A percentile compares a stretch with the other conserved stretches of the same genome.
phyloP scores from a whole-genome alignment of 2,888 invertebrate genomes.

The Orgyia antiqua region DNA sequence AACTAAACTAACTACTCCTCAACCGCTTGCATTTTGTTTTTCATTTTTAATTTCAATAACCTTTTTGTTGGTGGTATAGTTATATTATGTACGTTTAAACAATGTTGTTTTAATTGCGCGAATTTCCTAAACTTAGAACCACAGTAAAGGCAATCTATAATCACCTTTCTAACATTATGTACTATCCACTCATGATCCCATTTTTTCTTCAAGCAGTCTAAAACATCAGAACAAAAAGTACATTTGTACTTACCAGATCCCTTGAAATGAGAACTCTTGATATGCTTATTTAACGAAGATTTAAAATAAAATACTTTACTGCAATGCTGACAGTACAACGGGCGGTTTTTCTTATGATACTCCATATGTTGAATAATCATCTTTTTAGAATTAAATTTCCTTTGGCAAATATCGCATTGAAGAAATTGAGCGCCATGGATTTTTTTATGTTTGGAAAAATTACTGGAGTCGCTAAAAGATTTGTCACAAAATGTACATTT shows the following conservation, averaged over 20 bases:
- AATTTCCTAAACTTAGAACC: slow-evolving; percentile 62
- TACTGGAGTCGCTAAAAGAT: slow-evolving; percentile 70
- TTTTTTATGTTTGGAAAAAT: slow-evolving; percentile 73
- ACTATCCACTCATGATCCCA: slow-evolving; percentile 71
- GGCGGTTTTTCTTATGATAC: slow-evolving; percentile 53
- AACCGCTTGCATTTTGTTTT: slow-evolving; percentile 11
- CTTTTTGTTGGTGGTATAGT: slow-evolving; percentile 49
- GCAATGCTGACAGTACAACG: slow-evolving; percentile 50
- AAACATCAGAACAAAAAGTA: slow-evolving; percentile 48
- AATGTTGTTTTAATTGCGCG: slow-evolving; percentile 57
- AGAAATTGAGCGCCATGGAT: slow-evolving; percentile 56
- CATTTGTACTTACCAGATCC: slow-evolving; percentile 45
- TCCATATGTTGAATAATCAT: slow-evolving; percentile 68
- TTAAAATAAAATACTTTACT: slow-evolving; percentile 55
- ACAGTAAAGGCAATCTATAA: slow-evolving; percentile 59
- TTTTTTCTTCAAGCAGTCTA: slow-evolving; percentile 54
- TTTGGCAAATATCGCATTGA: slow-evolving; percentile 65
- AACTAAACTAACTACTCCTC: too few species aligned
- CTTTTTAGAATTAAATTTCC: slow-evolving; percentile 70
- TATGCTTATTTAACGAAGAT: slow-evolving; percentile 65
- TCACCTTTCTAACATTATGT: slow-evolving; percentile 61
- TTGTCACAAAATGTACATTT: slow-evolving; percentile 69
- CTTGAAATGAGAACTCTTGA: slow-evolving; percentile 49
- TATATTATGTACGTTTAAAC: slow-evolving; percentile 37
- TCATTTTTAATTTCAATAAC: slow-evolving; percentile 31